phyloP scores from a whole-genome alignment of 2,113 vertebrate genomes.

The Pelusios castaneus region DNA sequence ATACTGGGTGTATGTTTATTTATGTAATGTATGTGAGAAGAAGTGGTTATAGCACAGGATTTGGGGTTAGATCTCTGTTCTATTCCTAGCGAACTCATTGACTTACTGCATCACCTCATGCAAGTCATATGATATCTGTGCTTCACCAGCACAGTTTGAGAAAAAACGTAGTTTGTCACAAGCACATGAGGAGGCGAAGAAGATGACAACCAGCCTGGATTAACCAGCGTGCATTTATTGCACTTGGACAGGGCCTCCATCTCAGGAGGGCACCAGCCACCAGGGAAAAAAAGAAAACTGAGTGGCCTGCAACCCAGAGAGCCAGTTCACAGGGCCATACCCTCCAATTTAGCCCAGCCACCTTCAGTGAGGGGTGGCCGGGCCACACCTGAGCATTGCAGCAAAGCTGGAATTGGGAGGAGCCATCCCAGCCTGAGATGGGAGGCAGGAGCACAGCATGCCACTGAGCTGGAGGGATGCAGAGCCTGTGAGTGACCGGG shows the following conservation, averaged over 20 bases:
- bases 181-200: background rate
- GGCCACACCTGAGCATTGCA: background rate
- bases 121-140: background rate
- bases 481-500: background rate
- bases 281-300: background rate
- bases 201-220: background rate
- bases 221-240: background rate
- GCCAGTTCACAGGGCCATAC: background rate
- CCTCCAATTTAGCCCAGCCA: background rate
- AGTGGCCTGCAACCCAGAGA: background rate
- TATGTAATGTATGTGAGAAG: background rate
- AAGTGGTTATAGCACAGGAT: background rate
- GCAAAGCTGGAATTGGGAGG: background rate
- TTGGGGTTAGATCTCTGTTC: background rate
- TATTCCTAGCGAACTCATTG: background rate
- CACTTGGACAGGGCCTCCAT: background rate
- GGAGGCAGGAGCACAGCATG: too few relatives aligned
- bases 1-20: background rate
- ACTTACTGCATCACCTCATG: background rate
- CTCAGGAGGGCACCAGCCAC: background rate
- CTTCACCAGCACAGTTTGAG: background rate
- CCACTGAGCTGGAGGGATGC: background rate
- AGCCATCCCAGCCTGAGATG: background rate
- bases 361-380: background rate
- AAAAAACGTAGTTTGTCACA: background rate